Percentiles rank a stretch among this genome's conserved stretches.
Conservation (phyloP, 2,888 invertebrate species). For the Leucania comma region DNA sequence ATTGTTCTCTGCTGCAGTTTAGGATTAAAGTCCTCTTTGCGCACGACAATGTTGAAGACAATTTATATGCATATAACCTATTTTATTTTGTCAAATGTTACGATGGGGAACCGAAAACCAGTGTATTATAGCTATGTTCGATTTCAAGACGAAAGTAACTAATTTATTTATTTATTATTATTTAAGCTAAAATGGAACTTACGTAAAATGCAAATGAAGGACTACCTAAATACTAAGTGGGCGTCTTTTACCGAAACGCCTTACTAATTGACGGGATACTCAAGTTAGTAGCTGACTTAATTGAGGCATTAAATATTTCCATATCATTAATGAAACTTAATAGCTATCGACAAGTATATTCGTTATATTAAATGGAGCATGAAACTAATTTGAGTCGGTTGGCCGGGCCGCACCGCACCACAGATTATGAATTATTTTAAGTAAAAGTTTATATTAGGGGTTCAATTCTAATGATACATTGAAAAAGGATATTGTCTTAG, state of each 20-base stretch:
- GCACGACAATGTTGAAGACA: not conserved
- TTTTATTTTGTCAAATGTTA: not conserved
- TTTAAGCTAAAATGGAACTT: conserved; percentile 5
- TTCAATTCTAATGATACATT: not conserved
- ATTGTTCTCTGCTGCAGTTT: conserved; percentile 20
- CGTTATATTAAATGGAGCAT: conserved; percentile 60
- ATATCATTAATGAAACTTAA: conserved; percentile 53
- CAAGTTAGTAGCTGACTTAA: conserved; percentile 24
- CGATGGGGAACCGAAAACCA: not conserved
- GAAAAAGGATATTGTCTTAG: not conserved
- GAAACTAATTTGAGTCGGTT: conserved; percentile 60
- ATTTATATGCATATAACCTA: not conserved
- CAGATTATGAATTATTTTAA: conserved; percentile 46
- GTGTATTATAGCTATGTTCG: too few species aligned
- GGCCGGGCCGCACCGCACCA: conserved; percentile 32
- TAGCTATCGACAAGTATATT: conserved; percentile 55
- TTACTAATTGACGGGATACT: conserved; percentile 39
- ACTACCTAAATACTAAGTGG: conserved; percentile 29
- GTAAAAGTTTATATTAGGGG: conserved; percentile 25
- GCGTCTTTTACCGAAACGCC: conserved; percentile 32
- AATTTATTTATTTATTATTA: too few species aligned
- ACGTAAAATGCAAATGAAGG: conserved; percentile 24
- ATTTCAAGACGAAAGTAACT: conserved; percentile 3
- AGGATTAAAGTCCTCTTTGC: conserved; percentile 6
- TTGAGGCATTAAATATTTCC: conserved; percentile 51